phyloP scores from a whole-genome alignment of 2,888 invertebrate genomes.

The Mesorhabditis belari region DNA sequence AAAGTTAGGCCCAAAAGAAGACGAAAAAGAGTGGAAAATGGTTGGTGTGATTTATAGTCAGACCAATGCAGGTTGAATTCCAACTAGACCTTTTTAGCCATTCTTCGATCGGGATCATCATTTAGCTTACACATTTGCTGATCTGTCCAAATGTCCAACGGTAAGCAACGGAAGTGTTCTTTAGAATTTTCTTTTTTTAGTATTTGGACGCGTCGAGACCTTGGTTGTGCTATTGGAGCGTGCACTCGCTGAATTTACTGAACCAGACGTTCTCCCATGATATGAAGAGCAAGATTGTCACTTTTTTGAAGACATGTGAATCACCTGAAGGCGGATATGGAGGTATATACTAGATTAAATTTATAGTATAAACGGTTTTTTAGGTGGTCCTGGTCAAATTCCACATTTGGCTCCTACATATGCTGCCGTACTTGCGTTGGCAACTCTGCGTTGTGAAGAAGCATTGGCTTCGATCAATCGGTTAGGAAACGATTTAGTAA shows the following conservation, averaged over 20 bases:
- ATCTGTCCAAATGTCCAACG: neutral
- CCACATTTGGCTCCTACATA: conserved; percentile 94
- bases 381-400: conserved; percentile 82
- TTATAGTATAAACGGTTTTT: neutral
- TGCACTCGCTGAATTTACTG: conserved; percentile 78
- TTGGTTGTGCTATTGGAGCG: conserved; percentile 94
- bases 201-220: conserved; percentile 87
- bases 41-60: too few species aligned
- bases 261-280: conserved; percentile 59
- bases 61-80: conserved; percentile 10
- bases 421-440: conserved; percentile 86
- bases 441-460: conserved; percentile 78
- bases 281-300: conserved; percentile 17
- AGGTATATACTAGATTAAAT: conserved; percentile 66
- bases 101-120: neutral
- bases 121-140: neutral
- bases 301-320: conserved; percentile 49
- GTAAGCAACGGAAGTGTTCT: neutral
- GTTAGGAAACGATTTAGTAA: conserved; percentile 48
- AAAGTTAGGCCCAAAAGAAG: conserved; percentile 4
- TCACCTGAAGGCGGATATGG: conserved; percentile 42
- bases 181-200: conserved; percentile 38
- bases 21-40: too few species aligned
- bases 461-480: conserved; percentile 82
- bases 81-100: neutral